Evolutionary conservation across 2,113 vertebrate genomes (phyloP).

Genomic region (Chrysemys picta): DNA sequence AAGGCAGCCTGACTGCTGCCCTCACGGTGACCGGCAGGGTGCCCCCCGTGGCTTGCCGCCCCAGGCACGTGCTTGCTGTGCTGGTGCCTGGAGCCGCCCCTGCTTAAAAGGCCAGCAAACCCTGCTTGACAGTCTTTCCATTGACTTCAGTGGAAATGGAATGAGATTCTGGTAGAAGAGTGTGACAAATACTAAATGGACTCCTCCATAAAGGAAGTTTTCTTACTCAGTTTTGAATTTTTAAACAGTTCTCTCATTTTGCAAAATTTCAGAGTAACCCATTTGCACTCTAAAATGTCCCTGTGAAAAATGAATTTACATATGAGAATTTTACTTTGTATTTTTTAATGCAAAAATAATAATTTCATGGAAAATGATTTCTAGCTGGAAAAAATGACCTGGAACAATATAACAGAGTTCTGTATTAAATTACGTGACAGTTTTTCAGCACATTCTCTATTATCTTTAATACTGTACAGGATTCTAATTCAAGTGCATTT

Average conservation of each 20-base stretch:
- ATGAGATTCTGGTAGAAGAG: not conserved
- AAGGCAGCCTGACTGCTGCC: too few relatives aligned
- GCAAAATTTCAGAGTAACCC: not conserved
- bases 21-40: too few relatives aligned
- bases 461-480: not conserved
- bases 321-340: not conserved
- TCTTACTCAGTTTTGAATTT: not conserved
- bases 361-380: not conserved
- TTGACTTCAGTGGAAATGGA: not conserved
- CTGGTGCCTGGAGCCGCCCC: too few relatives aligned
- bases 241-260: not conserved
- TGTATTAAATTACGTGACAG: fast-evolving
- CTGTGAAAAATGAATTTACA: not conserved
- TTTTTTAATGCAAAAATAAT: fast-evolving
- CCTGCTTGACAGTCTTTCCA: not conserved
- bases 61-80: too few relatives aligned
- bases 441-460: not conserved
- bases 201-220: not conserved
- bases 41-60: too few relatives aligned
- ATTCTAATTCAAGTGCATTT: not conserved
- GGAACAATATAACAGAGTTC: not conserved
- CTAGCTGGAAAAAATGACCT: not conserved
- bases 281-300: not conserved
- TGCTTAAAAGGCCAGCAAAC: not conserved
- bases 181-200: fast-evolving